Conservation (phyloP, 2,797 vertebrate genomes). For the Valencia hispanica region DNA sequence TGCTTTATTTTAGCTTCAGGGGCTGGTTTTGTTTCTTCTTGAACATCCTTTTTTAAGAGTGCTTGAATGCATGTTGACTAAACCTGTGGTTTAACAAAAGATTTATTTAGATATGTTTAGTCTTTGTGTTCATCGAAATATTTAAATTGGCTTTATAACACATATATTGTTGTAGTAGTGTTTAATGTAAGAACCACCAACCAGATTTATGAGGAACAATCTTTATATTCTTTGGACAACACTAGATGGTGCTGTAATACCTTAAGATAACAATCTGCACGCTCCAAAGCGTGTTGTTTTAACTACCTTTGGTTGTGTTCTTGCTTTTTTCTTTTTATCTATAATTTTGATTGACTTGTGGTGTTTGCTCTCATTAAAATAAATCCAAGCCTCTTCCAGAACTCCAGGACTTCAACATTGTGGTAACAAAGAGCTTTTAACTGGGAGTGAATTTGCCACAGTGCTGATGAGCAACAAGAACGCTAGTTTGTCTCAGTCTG, state of each 20-base stretch:
- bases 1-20: slow-evolving; percentile 47
- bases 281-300: background rate
- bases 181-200: background rate
- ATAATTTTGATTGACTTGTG: background rate
- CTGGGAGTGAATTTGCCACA: slow-evolving; percentile 16
- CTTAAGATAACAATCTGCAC: background rate
- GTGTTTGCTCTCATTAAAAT: background rate
- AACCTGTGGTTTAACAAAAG: background rate
- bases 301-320: background rate
- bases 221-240: slow-evolving; percentile 4
- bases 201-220: background rate
- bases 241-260: slow-evolving; percentile 66
- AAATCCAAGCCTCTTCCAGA: slow-evolving; percentile 2
- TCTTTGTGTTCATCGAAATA: background rate
- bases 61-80: slow-evolving; percentile 24
- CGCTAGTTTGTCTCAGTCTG: slow-evolving; percentile 40
- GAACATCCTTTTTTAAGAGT: slow-evolving; percentile 29
- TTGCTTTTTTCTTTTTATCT: background rate
- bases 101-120: background rate
- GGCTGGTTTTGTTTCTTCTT: slow-evolving; percentile 23
- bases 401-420: slow-evolving; percentile 5
- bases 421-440: slow-evolving; percentile 26
- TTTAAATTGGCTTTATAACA: background rate
- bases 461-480: slow-evolving; percentile 28
- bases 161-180: background rate